A percentile compares a stretch with the other conserved stretches of the same genome.
Conservation (phyloP, 1,140 invertebrate species). For the Drosophila kurseongensis region DNA sequence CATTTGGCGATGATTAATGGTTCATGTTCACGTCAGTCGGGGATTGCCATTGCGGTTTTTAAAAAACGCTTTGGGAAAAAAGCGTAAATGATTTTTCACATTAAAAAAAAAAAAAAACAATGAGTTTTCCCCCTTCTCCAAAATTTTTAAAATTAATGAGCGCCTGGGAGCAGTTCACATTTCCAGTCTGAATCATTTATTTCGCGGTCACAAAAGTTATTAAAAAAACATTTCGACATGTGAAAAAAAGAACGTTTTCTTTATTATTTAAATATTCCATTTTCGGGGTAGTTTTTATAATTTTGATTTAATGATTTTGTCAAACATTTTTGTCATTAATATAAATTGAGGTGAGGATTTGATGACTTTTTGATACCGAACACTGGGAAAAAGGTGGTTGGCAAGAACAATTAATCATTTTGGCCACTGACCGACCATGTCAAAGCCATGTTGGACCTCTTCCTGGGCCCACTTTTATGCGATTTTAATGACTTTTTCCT, state of each 20-base stretch:
- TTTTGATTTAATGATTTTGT: conserved; percentile 71
- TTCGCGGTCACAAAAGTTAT: conserved; percentile 44
- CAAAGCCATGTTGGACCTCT: conserved; percentile 36
- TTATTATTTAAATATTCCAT: conserved; percentile 42
- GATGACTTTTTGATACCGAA: conserved; percentile 48
- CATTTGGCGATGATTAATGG: conserved; percentile 51
- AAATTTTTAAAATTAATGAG: conserved; percentile 62
- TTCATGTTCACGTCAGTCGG: conserved; percentile 28
- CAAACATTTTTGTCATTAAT: conserved; percentile 66
- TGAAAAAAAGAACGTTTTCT: conserved; percentile 10
- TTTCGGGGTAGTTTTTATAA: conserved; percentile 27
- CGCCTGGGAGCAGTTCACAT: conserved; percentile 49
- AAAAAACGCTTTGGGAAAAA: conserved; percentile 51
- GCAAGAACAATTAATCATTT: conserved; percentile 65
- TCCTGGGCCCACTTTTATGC: conserved; percentile 43
- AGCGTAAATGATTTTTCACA: conserved; percentile 59
- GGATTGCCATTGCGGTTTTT: conserved; percentile 51
- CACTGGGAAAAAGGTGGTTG: conserved; percentile 10
- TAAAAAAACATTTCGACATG: conserved; percentile 27
- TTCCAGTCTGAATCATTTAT: conserved; percentile 48
- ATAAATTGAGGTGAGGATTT: conserved; percentile 48
- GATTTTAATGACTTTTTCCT: conserved; percentile 56
- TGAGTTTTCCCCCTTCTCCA: conserved; percentile 9
- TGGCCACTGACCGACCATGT: conserved; percentile 39
- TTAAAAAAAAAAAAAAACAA: conserved; percentile 15